Evolutionary conservation across 1,140 invertebrate species (phyloP).

Genomic region (Drosophila melanica): DNA sequence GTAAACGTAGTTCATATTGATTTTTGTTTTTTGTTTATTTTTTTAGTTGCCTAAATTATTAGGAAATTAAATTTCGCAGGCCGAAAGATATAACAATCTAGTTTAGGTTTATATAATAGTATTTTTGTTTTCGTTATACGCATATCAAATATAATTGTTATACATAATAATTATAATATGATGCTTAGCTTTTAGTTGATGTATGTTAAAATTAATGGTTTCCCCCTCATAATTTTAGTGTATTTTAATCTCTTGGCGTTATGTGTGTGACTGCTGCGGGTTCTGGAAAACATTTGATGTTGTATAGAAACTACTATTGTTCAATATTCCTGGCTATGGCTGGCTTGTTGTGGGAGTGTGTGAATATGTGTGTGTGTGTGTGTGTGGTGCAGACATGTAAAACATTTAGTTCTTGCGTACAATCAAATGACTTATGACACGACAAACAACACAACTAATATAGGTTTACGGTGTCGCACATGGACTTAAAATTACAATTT

Average conservation of each 20-base stretch:
- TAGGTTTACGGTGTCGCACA: slow-evolving; percentile 8
- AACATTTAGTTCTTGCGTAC: slow-evolving; percentile 19
- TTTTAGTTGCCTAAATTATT: slow-evolving; percentile 66
- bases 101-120: slow-evolving; percentile 25
- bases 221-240: slow-evolving; percentile 18
- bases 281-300: slow-evolving; percentile 48
- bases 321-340: slow-evolving; percentile 51
- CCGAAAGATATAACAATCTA: slow-evolving; percentile 67
- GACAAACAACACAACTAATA: slow-evolving; percentile 27
- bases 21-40: slow-evolving; percentile 27
- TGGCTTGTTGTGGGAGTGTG: slow-evolving; percentile 19
- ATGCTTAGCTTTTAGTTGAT: slow-evolving; percentile 43
- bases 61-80: slow-evolving; percentile 76
- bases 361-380: slow-evolving; percentile 2
- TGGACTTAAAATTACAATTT: slow-evolving; percentile 40
- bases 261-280: neutral
- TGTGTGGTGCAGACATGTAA: slow-evolving; percentile 34
- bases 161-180: slow-evolving; percentile 43
- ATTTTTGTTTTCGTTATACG: slow-evolving; percentile 42
- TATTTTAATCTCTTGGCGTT: slow-evolving; percentile 65
- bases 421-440: slow-evolving; percentile 26
- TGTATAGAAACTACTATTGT: slow-evolving; percentile 68
- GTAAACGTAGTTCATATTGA: slow-evolving; percentile 36
- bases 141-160: slow-evolving; percentile 46
- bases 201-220: slow-evolving; percentile 64